Evolutionary conservation across 2,113 vertebrate genomes (phyloP), one percentile per base, ranked within the genome.

Genomic region (Scomber japonicus): DNA sequence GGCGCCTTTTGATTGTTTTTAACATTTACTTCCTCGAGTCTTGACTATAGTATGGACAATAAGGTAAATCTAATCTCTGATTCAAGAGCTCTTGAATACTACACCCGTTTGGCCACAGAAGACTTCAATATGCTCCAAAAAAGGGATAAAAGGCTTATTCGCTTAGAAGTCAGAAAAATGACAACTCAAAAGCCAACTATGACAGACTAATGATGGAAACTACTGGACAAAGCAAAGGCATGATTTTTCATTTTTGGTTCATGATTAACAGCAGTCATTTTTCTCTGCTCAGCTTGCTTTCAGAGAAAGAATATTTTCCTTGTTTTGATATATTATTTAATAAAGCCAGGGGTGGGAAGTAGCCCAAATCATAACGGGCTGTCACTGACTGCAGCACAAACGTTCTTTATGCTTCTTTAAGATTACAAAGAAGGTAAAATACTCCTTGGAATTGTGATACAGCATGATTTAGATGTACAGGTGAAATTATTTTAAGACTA

Each of bases 1-100:
- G 40, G 73, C 56, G 55, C 68, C 50, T 65, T 65, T 69, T 75
- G 7, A 46, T 66, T 68, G 56, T 75, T 77, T 65, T 74, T 81
- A 69, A 67, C 55, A 60, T 76, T 49, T 30, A 54, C 64, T 54
- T 72, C 35, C 44, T 75, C 1, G 5, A 46, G 61, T 69, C 57
- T 60, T 68, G 64, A 84, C 56, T 40, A 40, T 7, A 40, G 35
- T 65, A 12, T 57, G 27, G n/a, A 55, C 19, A n/a, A 14, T 60
- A 24, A 30, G 46, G 51, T 55, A 49, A 54, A 81, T 78, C 60
- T 63, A 70, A 75, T 44, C 61, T 69, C 55, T 44, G 11, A 40
- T 9, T 40, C 6, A 31, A 13, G 45, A 54, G 7, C 57, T 71
- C 14, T 49, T 50, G 16, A 77, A 71, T 19, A 64, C 56, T 49